Base-by-base conservation (phyloP, 2,113 vertebrate species). In the Eurypyga helias region DNA sequence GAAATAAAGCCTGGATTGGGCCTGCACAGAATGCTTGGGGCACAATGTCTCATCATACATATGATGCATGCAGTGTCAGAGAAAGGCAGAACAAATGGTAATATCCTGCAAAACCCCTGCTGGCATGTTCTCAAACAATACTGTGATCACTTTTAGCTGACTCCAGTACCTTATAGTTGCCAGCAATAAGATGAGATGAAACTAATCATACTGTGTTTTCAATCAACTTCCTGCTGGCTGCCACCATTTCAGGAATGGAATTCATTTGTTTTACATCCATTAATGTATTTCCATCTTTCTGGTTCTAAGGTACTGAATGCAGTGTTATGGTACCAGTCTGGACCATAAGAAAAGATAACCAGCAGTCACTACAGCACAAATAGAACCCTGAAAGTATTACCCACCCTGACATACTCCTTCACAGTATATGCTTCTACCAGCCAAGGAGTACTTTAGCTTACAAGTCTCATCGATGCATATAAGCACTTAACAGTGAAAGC, bases 111-210 rank as follows among this genome's bases (percentile, higher is more conserved):
- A 81, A 77, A 94, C 62, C 61, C 85, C 75, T 80, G 82, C 94
- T 95, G 88, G 86, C 87, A n/a, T 77, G 43, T 67, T 77, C 87
- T 96, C 93, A 87, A 90, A 90, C 70, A 95, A 67, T 52, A 89
- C 0, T 86, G 48, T 75, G 64, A 96, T 77, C 77, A n/a, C 46
- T 90, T 95, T 89, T 61, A 82, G 83, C 89, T 92, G 92, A 96
- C 52, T 83, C 95, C 82, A 83, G 61, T 36, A 96, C 87, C 92
- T 95, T 89, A 48, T 8, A 89, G 90, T 38, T 94, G 79, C 79
- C 90, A 96, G 96, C 96, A 97, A 90, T 57, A 94, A 96, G 95
- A 96, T 33, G 49, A 72, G 91, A 97, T 82, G 36, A 97, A 98
- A 96, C 65, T 92, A 96, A 94, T 93, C 84, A 89, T 41, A 94